These are phyloP conservation scores for Phymatocera aterrima DNA, from an alignment of 2,888 invertebrate species.

Conservation along the genomic window DNA sequence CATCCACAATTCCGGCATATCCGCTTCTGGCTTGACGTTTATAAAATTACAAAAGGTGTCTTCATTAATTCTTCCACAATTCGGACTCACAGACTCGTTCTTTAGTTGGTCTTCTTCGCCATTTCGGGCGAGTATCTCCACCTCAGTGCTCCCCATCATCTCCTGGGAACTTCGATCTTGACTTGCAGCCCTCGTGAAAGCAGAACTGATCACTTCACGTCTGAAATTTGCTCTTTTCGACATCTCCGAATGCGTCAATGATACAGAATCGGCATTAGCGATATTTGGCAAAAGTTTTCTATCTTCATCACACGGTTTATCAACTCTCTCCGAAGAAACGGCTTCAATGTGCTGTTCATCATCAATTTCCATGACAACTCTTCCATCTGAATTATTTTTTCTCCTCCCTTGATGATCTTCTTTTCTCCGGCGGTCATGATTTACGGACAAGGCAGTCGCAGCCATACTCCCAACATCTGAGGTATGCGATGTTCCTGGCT, in stretches of 20 bases:
- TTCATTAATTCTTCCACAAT: not conserved
- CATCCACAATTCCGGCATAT: constrained; percentile 16
- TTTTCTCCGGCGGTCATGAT: not conserved
- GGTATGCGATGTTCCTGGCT: not conserved
- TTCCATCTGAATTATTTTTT: not conserved
- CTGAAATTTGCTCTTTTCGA: constrained; percentile 7
- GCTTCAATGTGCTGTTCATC: not conserved
- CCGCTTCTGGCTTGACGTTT: not conserved
- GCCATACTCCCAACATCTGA: not conserved
- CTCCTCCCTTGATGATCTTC: not conserved
- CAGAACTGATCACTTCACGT: constrained; percentile 13
- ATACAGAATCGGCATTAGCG: not conserved
- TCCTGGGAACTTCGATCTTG: not conserved
- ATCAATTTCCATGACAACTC: not conserved
- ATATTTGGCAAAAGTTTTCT: constrained; percentile 2
- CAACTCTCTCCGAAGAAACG: constrained; percentile 3
- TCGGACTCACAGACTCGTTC: not conserved
- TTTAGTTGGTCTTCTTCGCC: not conserved
- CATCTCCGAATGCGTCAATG: not conserved
- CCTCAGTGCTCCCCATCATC: not conserved
- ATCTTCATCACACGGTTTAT: not conserved
- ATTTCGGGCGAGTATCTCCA: not conserved
- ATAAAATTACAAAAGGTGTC: not conserved
- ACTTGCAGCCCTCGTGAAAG: not conserved
- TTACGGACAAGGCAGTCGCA: not conserved